phyloP scores from a whole-genome alignment of 2,113 vertebrate species.

The Crotalus helleri region DNA sequence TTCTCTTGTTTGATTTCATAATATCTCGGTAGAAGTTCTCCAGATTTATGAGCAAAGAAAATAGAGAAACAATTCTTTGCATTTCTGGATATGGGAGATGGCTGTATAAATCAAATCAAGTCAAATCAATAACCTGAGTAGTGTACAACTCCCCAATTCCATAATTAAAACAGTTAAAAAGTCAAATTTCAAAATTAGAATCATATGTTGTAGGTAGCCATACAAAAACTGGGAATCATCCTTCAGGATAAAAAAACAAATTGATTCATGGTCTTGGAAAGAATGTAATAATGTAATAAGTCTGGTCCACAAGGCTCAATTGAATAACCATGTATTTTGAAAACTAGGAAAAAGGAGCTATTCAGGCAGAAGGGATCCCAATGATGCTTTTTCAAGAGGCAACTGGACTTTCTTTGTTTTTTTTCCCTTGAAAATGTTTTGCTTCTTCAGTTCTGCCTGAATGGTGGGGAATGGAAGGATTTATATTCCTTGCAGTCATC shows the following conservation, averaged over 20 bases:
- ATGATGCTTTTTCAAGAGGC: not conserved
- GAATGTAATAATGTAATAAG: not conserved
- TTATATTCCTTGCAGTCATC: no score
- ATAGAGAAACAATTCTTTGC: not conserved
- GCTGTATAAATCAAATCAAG: not conserved
- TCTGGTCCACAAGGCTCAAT: not conserved
- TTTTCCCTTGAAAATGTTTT: no score
- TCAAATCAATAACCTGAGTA: not conserved
- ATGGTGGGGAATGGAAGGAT: no score
- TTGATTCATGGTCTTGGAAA: not conserved
- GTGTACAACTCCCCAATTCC: not conserved
- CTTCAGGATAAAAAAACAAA: not conserved
- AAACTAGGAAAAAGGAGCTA: not conserved
- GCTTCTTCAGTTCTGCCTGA: no score
- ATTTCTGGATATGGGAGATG: not conserved
- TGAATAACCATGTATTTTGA: not conserved
- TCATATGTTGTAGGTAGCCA: not conserved
- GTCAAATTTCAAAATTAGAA: not conserved
- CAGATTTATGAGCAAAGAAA: not conserved
- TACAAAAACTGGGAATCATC: not conserved
- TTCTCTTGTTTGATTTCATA: conserved; percentile 5
- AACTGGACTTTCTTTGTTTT: no score
- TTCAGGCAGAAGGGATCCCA: not conserved
- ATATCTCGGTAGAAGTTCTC: not conserved
- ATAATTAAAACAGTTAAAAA: not conserved